Percentiles rank a stretch among this genome's conserved stretches.
These are phyloP conservation scores for Cebus imitator DNA, from an alignment of 2,113 vertebrate species.

Conservation along the genomic window DNA sequence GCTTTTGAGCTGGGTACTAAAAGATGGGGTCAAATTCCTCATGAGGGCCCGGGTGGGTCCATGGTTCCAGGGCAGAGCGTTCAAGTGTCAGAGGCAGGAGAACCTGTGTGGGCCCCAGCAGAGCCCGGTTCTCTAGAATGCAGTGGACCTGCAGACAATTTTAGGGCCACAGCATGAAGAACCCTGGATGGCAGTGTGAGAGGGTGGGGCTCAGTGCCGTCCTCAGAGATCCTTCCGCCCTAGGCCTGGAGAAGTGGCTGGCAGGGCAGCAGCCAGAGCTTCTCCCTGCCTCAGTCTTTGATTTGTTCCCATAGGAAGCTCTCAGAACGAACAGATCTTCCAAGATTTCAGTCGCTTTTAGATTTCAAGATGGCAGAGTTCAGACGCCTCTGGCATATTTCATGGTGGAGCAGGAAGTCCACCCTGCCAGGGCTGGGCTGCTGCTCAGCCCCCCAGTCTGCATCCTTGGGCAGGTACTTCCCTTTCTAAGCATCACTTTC, in stretches of 20 bases:
- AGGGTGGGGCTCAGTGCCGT: fast-evolving
- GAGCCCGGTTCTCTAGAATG: not conserved
- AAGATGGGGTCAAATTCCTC: not conserved
- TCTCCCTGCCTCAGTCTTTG: not conserved
- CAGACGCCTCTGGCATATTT: fast-evolving
- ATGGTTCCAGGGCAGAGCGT: fast-evolving
- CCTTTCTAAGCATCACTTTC: not conserved
- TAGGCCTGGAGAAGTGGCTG: too few relatives aligned
- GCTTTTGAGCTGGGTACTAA: not conserved
- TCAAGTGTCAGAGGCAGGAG: not conserved
- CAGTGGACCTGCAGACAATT: fast-evolving
- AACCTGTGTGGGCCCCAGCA: fast-evolving
- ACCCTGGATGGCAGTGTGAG: not conserved
- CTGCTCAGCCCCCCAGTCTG: not conserved
- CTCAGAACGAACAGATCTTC: not conserved
- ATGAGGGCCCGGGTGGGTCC: not conserved
- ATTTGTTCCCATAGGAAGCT: not conserved
- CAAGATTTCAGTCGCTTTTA: not conserved
- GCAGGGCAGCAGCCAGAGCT: fast-evolving
- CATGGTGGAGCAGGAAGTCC: not conserved
- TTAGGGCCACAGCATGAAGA: too few relatives aligned
- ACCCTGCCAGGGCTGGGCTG: fast-evolving
- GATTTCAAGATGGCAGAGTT: not conserved
- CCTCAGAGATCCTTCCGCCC: not conserved
- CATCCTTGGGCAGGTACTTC: fast-evolving